Evolutionary conservation across 2,888 invertebrate genomes (phyloP).

Genomic region (Amphipoea oculea): DNA sequence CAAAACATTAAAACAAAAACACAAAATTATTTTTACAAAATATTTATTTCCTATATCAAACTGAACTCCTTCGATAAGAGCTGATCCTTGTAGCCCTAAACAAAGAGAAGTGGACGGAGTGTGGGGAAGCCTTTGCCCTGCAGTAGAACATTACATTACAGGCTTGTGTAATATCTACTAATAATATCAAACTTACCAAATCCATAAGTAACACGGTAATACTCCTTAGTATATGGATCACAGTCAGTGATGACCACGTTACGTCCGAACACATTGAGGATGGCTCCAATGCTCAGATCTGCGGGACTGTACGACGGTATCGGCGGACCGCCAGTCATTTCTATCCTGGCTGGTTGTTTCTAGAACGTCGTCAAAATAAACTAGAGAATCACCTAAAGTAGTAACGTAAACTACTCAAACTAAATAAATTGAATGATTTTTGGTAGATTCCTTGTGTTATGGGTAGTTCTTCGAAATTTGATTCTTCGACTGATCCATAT

Average conservation of each 20-base stretch:
- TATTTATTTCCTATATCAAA: not conserved
- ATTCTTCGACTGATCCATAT: too few species aligned
- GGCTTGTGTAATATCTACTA: not conserved
- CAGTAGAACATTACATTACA: not conserved
- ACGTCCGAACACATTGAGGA: conserved; percentile 95
- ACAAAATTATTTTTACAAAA: not conserved
- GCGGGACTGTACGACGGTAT: conserved; percentile 91
- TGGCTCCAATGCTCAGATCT: conserved; percentile 95
- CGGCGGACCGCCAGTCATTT: conserved; percentile 85
- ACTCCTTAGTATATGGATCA: conserved; percentile 96
- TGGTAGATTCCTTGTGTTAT: not conserved
- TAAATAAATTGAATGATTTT: conserved; percentile 2
- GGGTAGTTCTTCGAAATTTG: too few species aligned
- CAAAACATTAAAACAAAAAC: not conserved
- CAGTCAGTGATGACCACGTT: conserved; percentile 95
- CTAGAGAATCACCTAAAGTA: not conserved
- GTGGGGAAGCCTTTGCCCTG: not conserved
- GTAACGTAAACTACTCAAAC: not conserved
- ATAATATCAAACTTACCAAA: conserved; percentile 83
- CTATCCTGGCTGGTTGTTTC: conserved; percentile 83
- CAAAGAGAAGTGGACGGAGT: not conserved
- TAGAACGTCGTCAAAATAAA: conserved; percentile 56
- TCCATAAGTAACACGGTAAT: conserved; percentile 93
- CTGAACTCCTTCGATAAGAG: not conserved
- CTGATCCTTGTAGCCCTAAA: not conserved